phyloP scores from a whole-genome alignment of 35 echinoderm and acorn worm genomes.

The Apostichopus japonicus region DNA sequence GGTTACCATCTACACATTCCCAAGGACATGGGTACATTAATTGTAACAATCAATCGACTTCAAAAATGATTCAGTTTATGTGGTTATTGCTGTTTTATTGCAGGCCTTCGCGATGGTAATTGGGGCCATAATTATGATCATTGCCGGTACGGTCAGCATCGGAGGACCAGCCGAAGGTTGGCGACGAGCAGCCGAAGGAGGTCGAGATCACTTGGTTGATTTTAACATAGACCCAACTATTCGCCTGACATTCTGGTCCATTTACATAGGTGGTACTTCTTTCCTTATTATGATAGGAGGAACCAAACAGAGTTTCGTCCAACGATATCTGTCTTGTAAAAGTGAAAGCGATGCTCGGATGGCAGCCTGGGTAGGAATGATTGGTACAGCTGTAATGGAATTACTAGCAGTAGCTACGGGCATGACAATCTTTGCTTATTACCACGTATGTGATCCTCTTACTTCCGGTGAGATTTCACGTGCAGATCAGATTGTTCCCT shows the following conservation, averaged over 20 bases:
- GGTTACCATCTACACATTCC: too few species aligned
- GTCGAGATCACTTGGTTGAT: slow-evolving; percentile 17
- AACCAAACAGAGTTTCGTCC: slow-evolving; percentile 10
- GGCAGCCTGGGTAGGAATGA: neutral
- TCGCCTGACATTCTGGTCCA: slow-evolving; percentile 13
- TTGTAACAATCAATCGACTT: too few species aligned
- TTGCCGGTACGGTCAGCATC: slow-evolving; percentile 8
- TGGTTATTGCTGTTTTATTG: neutral
- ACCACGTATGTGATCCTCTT: slow-evolving; percentile 16
- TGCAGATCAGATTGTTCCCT: slow-evolving; percentile 40
- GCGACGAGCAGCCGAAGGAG: slow-evolving; percentile 42
- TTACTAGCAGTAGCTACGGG: slow-evolving; percentile 25
- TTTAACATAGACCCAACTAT: slow-evolving; percentile 35
- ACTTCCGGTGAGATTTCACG: slow-evolving; percentile 1
- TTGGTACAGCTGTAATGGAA: slow-evolving; percentile 22
- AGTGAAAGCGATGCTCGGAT: slow-evolving; percentile 21
- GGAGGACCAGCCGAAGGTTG: slow-evolving; percentile 44
- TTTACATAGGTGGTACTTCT: slow-evolving; percentile 20
- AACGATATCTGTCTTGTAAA: slow-evolving; percentile 21
- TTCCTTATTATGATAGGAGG: neutral
- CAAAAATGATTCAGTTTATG: too few species aligned
- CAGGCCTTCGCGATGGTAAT: slow-evolving; percentile 16
- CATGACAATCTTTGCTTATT: slow-evolving; percentile 29
- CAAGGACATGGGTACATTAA: too few species aligned
- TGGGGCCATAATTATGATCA: slow-evolving; percentile 13